phyloP scores from a whole-genome alignment of 2,888 invertebrate species.

The Epinotia nisella region DNA sequence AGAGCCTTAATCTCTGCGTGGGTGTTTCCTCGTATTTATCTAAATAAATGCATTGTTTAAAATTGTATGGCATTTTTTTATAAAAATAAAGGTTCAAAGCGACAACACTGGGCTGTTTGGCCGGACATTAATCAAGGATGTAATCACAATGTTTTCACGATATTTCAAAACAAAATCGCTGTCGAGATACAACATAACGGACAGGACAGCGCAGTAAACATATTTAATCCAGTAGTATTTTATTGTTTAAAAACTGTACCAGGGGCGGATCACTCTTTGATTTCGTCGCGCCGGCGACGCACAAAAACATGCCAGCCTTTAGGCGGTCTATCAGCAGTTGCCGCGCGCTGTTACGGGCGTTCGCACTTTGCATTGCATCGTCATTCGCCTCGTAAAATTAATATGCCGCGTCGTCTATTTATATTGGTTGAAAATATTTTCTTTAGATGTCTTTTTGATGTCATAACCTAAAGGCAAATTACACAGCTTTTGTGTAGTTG shows the following conservation, averaged over 20 bases:
- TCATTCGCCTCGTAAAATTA: no score
- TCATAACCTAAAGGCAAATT: no score
- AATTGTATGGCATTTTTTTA: not conserved
- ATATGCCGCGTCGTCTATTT: no score
- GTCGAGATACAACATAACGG: constrained; percentile 35
- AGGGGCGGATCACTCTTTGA: no score
- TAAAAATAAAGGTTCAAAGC: constrained; percentile 2
- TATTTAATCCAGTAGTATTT: not conserved
- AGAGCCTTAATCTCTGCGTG: not conserved
- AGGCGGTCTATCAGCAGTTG: no score
- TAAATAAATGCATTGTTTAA: not conserved
- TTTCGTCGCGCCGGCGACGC: no score
- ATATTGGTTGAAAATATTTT: no score
- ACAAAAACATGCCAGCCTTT: no score
- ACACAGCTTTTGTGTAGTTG: no score
- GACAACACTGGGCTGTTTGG: not conserved
- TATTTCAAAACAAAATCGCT: constrained; percentile 32
- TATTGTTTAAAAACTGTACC: not conserved
- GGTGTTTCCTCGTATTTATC: not conserved
- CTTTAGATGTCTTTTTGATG: no score
- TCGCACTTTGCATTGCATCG: no score
- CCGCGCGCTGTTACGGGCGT: no score
- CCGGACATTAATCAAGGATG: constrained; percentile 21
- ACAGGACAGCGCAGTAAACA: not conserved
- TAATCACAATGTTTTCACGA: constrained; percentile 34